Evolutionary conservation across 2,888 invertebrate species (phyloP), one percentile per base, ranked within the genome.

Genomic region (Tetrapedia diversipes): DNA sequence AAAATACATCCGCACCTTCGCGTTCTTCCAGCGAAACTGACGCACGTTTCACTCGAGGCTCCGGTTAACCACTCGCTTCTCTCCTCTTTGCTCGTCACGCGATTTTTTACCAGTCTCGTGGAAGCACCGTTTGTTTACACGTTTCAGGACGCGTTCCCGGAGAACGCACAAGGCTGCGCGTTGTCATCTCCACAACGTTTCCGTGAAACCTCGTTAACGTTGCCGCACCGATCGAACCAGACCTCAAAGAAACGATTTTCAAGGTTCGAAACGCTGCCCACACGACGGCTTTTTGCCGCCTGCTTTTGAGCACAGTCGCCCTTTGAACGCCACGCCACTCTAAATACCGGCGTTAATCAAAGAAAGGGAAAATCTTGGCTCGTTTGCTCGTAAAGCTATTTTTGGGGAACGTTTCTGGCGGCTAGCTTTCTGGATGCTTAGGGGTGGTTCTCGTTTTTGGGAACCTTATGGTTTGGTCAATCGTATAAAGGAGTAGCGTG

Each of bases 121-220:
- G 67, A 10, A 41, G 14, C 56, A n/a, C 22, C 37, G 19, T 22
- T 22, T 32, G 59, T 67, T 67, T 59, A 39, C 27, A 24, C 47
- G 10, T n/a, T 41, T 1, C 10, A 22, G 16, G 1, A 19, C 22
- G 14, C 32, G 32, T 4, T 59, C 19, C 14, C 34, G n/a, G 3
- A 1, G 27, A 39, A 16, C 59, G 32, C 6, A 56, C 66, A 61
- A 61, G 41, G 39, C 47, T 7, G 16, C 4, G 29, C 56, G 53
- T 73, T 76, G 61, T 73, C 43, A 24, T 54, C 39, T 34, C 8
- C 39, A 11, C 43, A 16, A 11, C 45, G 27, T 69, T 76, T 69
- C 76, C 54, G 24, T 54, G 65, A 70, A 77, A 57, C 61, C 69
- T 51, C 45, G 56, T 75, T 65, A 57, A 43, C 27, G 61, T 39